Conservation (phyloP, 2,113 vertebrate species). For the Mormyrus lacerda region DNA sequence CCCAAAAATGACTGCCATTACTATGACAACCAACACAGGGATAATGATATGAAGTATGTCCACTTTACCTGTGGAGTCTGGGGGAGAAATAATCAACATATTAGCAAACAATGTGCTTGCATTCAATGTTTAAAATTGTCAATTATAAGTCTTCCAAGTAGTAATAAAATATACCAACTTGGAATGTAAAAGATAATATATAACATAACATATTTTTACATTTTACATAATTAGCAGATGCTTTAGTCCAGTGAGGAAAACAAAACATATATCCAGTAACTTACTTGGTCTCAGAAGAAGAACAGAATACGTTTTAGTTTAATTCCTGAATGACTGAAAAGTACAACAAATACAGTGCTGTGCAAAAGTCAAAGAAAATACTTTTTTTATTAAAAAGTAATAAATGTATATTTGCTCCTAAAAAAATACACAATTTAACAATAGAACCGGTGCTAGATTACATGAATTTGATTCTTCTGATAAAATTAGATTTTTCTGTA, state of each 20-base stretch:
- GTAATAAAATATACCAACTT: not conserved
- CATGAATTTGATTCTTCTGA: no score
- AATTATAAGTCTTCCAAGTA: not conserved
- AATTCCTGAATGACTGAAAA: no score
- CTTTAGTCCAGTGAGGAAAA: no score
- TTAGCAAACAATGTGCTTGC: not conserved
- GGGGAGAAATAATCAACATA: not conserved
- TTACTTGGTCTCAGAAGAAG: not conserved
- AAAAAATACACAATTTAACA: no score
- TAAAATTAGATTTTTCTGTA: no score
- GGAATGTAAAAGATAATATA: not conserved
- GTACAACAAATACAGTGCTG: no score
- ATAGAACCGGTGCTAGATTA: no score
- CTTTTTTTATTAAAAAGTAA: no score
- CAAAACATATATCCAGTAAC: not conserved
- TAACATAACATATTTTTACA: no score
- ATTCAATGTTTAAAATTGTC: not conserved
- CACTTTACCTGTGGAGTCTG: slow-evolving; percentile 27
- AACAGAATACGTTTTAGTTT: not conserved
- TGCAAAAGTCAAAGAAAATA: no score
- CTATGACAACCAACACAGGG: slow-evolving; percentile 33
- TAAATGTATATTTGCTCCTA: no score
- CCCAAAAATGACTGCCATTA: slow-evolving; percentile 36
- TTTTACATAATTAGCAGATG: no score
- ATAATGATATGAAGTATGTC: slow-evolving; percentile 47